These are phyloP conservation scores for Cynopterus brachyotis DNA, from an alignment of 2,113 vertebrate genomes.

Conservation along the genomic window DNA sequence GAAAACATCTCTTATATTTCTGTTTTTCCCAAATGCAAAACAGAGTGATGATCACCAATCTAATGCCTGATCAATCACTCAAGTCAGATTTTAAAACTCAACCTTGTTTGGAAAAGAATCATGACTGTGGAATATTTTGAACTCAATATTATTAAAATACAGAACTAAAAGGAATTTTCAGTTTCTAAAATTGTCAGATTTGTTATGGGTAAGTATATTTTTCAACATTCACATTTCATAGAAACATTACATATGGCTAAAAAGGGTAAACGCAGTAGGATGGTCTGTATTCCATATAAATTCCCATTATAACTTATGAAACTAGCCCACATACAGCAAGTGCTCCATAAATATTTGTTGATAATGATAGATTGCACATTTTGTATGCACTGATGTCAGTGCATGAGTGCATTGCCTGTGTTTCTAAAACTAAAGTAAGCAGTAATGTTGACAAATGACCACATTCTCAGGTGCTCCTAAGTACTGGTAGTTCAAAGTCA, in stretches of 20 bases:
- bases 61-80: not conserved
- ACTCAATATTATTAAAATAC: not conserved
- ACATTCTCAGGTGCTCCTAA: slow-evolving; percentile 59
- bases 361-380: slow-evolving; percentile 54
- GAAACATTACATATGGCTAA: not conserved
- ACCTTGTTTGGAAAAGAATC: slow-evolving; percentile 4
- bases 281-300: not conserved
- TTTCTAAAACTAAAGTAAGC: slow-evolving; percentile 62
- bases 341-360: slow-evolving; percentile 38
- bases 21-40: not conserved
- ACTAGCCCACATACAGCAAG: not conserved
- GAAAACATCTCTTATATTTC: slow-evolving; percentile 7
- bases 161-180: not conserved
- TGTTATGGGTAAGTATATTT: not conserved
- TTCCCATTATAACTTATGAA: slow-evolving; percentile 31
- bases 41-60: not conserved
- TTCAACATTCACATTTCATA: not conserved
- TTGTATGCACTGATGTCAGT: slow-evolving; percentile 57
- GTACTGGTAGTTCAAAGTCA: slow-evolving; percentile 62
- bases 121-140: not conserved
- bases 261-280: not conserved
- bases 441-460: slow-evolving; percentile 67
- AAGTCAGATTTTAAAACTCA: not conserved
- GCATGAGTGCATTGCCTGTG: slow-evolving; percentile 28
- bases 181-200: slow-evolving; percentile 37